Evolutionary conservation across 2,113 vertebrate species (phyloP), one percentile per base, ranked within the genome.

Genomic region (Leptodactylus fuscus): DNA sequence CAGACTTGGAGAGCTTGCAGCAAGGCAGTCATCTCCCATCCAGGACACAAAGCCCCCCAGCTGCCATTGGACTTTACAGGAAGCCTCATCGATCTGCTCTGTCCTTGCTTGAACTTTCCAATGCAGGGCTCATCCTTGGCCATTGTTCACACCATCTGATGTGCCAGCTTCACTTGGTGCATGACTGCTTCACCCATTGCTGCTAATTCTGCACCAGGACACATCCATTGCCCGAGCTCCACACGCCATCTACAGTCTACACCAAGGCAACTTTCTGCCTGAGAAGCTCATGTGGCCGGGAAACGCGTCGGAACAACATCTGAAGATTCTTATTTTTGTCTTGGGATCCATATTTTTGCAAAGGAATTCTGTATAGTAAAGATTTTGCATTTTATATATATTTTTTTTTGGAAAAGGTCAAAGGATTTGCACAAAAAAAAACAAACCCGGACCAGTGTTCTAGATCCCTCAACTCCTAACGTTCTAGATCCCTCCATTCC

Each of bases 201-300:
- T 11, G 58, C 67, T 46, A 86, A 58, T 29, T 44, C 55, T 60
- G 0, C 15, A 82, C 20, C 41, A 44, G 29, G 48, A 29, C 41
- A 22, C 55, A 51, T 22, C 15, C 24, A 51, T 49, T 32, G 88
- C 87, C 88, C 55, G 88, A 80, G 88, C 55, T 85, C 83, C 81
- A 46, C 88, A 46, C 91, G 91, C 92, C 92, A 91, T 87, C 92
- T 92, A 91, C 90, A 90, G 91, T 89, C 88, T 73, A 87, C 65
- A 87, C 13, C 82, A 55, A 55, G 88, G 87, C 85, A 89, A 87
- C 82, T 89, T 89, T 76, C 38, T 74, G 49, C 32, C 81, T 55
- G 44, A 67, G 24, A 53, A 53, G 48, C 20, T 38, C 60, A 62
- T 55, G 58, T 15, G n/a, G 53, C 41, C 11, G 58, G 53, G 41